Conservation (phyloP, 2,113 vertebrate species). For the Pavo muticus region DNA sequence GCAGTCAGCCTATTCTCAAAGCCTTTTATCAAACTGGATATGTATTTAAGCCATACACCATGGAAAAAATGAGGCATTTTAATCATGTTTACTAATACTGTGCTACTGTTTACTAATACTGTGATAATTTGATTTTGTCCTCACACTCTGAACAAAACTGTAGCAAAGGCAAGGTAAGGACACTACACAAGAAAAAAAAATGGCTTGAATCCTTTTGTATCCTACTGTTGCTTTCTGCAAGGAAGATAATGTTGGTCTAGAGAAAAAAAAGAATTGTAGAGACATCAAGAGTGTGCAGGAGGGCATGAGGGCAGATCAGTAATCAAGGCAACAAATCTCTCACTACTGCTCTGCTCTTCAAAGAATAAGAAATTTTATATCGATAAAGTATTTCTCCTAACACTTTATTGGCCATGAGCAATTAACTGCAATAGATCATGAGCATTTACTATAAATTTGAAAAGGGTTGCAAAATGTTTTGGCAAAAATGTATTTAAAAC, state of each 20-base stretch:
- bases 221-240: neutral
- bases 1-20: no score
- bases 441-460: neutral
- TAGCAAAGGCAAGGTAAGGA: neutral
- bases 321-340: neutral
- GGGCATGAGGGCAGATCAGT: neutral
- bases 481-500: neutral
- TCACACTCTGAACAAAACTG: neutral
- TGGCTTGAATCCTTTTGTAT: neutral
- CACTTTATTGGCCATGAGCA: neutral
- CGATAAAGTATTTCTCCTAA: neutral
- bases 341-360: neutral
- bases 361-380: neutral
- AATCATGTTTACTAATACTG: neutral
- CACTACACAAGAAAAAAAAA: neutral
- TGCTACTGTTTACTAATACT: neutral
- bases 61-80: neutral
- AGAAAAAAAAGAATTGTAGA: neutral
- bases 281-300: neutral
- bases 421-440: neutral
- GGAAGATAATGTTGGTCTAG: neutral
- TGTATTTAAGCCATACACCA: accelerated
- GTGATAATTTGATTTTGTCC: neutral
- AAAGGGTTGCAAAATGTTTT: neutral
- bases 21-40: no score